Base-by-base conservation (phyloP, 1,140 invertebrate species). In the Himalopsyche phryganea region DNA sequence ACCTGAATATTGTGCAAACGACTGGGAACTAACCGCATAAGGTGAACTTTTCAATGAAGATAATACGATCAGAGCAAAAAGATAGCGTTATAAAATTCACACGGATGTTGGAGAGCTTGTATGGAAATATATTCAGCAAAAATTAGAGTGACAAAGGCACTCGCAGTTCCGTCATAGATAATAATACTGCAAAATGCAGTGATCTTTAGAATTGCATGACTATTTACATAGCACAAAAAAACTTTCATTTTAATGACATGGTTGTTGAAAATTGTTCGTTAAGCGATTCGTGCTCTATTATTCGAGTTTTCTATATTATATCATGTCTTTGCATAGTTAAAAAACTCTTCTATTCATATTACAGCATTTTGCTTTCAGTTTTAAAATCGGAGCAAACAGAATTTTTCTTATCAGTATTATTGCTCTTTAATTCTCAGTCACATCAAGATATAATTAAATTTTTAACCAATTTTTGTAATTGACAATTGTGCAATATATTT, bases 41-140 rank as follows among this genome's bases (percentile, higher is more conserved):
- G 45, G 13, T 38, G 50, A 42, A 13, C 20, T 20, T 56, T 35
- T 15, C 50, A 33, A 54, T 47, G 49, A 49, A 23, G 11, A 36
- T 20, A 55, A 55, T 32, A 19, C 41, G 58, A 60, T 53, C 45
- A 47, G 44, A 38, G 50, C 50, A 53, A 60, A 60, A 60, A 60
- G 50, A 58, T 52, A 51, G 36, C 14, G 23, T n/a, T 17, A n/a
- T 23, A 56, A 3, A 14, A 15, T 62, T 62, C 60, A 42, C 60
- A 62, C 60, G 60, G 60, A 51, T 38, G 55, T 42, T 23, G 11
- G 15, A 38, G 38, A 23, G 47, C 47, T 15, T 28, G 42, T 44
- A 53, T 53, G 23, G 51, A 53, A 40, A 45, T 53, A 33, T 15
- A 17, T 53, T 19, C 42, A 45, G 9, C 40, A 14, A 7, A 6